Evolutionary conservation across 2,888 invertebrate genomes (phyloP).

Genomic region (Trachelus iudaicus): DNA sequence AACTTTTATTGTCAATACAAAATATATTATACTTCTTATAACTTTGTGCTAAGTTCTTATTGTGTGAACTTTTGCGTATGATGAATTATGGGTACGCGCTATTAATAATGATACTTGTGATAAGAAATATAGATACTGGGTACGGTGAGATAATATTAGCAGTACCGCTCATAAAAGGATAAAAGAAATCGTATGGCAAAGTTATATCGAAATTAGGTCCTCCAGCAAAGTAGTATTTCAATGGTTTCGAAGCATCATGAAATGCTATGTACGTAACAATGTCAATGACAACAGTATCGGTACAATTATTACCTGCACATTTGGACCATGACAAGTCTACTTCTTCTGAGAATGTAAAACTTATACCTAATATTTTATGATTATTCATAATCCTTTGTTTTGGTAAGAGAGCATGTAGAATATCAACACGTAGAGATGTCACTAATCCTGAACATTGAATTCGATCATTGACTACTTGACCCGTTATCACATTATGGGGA

Average conservation of each 20-base stretch:
- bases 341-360: constrained; percentile 50
- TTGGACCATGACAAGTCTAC: constrained; percentile 48
- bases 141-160: background rate
- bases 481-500: constrained; percentile 44
- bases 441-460: constrained; percentile 54
- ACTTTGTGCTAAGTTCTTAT: background rate
- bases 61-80: background rate
- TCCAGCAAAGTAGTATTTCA: constrained; percentile 68
- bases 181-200: constrained; percentile 80
- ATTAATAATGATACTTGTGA: background rate
- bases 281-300: constrained; percentile 41
- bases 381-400: constrained; percentile 48
- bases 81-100: background rate
- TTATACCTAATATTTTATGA: constrained; percentile 51
- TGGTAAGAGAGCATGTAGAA: constrained; percentile 51
- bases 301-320: constrained; percentile 46
- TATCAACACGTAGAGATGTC: constrained; percentile 53
- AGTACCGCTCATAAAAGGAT: constrained; percentile 69
- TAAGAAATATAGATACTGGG: background rate
- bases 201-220: constrained; percentile 75
- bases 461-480: constrained; percentile 38
- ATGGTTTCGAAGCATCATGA: constrained; percentile 67
- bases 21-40: background rate
- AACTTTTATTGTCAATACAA: background rate
- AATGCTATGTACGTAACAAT: constrained; percentile 56